These are phyloP conservation scores for Scaptomyza caliginosa DNA, from an alignment of 2,888 invertebrate species.

Conservation along the genomic window DNA sequence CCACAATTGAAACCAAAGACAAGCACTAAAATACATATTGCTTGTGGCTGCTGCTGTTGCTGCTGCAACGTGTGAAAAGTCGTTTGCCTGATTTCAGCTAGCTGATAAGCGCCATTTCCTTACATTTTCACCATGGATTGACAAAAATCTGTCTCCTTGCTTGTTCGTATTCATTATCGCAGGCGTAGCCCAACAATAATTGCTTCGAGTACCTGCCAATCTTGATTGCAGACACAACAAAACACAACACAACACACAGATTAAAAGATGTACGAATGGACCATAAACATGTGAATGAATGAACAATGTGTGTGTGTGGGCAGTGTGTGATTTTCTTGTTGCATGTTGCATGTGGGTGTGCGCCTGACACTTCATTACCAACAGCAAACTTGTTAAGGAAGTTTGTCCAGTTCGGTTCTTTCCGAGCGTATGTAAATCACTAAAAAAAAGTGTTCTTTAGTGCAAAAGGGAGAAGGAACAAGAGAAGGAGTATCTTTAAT, in stretches of 20 bases:
- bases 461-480: neutral
- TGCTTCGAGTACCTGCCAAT: constrained; percentile 40
- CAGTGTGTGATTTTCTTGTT: constrained; percentile 10
- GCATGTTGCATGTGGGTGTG: constrained; percentile 30
- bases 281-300: constrained; percentile 1
- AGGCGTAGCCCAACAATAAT: constrained; percentile 54
- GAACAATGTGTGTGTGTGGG: constrained; percentile 26
- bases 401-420: constrained; percentile 25
- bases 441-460: constrained; percentile 20
- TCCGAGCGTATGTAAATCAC: constrained; percentile 31
- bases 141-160: constrained; percentile 46
- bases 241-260: too few relatives aligned
- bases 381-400: constrained; percentile 43
- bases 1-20: constrained; percentile 33
- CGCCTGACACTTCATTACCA: constrained; percentile 64
- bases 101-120: constrained; percentile 46
- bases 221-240: constrained; percentile 37
- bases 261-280: constrained; percentile 11
- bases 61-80: constrained; percentile 58
- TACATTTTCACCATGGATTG: constrained; percentile 42
- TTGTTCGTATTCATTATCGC: constrained; percentile 8
- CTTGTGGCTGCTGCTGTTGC: too few relatives aligned
- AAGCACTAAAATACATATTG: constrained; percentile 11
- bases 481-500: constrained; percentile 44
- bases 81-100: constrained; percentile 29